Base-by-base conservation (phyloP, 2,888 invertebrate species). In the Ariolimax columbianus region DNA sequence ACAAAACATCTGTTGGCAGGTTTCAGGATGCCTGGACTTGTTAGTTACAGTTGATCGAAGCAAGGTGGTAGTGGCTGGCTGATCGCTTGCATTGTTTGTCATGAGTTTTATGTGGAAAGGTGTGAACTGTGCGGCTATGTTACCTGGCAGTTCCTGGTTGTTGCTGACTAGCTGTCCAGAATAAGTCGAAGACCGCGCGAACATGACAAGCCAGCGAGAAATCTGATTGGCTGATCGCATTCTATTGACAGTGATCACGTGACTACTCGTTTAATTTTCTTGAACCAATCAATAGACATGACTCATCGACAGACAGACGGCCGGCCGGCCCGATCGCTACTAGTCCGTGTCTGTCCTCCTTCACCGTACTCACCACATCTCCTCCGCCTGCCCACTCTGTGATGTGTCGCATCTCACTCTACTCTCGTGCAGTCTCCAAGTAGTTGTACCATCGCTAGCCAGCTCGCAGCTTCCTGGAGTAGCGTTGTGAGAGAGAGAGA, bases 261-360 rank as follows among this genome's bases (percentile, higher is more conserved):
- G 82, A 40, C 82, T 36, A 81, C 38, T 51, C 59, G 17, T 63
- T 72, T 59, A 59, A 82, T 72, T 59, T 75, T 40, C 75, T 73
- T 23, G 73, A 63, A 82, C 82, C 82, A 82, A 82, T 82, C 82
- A 82, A 82, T 82, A 82, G 7, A 30, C 73, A 43, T 82, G 82
- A 82, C 75, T 82, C 77, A 77, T 33, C 66, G 59, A 40, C 36
- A 11, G 59, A n/a, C 51, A 40, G 47, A 17, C 83, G 19, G 55
- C 55, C 55, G 3, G 33, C 83, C n/a, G 14, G 19, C 19, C 55
- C 55, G 3, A 26, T 77, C n/a, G 14, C 38, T 43, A 26, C 75
- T 43, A 26, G 75, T n/a, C 33, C 47, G 51, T 63, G 66, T 66
- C 19, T 77, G 36, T 38, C 33, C 38, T 33, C 23, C 3, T 38